These are phyloP conservation scores for Micropoecilia bifurca DNA, from an alignment of 2,797 vertebrate genomes.

Conservation along the genomic window DNA sequence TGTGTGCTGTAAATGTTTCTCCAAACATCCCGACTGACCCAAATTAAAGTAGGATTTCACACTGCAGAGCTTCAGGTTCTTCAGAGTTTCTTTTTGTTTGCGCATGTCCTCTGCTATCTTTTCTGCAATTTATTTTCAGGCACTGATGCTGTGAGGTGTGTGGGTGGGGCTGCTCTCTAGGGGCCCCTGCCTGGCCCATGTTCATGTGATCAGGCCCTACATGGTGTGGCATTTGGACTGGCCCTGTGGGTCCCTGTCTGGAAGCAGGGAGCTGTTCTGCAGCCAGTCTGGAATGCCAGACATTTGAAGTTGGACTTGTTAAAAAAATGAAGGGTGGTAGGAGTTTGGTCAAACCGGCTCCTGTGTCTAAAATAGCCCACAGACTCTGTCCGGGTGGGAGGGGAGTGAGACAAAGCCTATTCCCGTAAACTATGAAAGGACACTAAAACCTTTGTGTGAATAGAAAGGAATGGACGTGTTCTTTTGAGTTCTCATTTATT, in stretches of 20 bases:
- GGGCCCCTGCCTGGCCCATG: slow-evolving; percentile 61
- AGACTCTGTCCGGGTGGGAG: slow-evolving; percentile 59
- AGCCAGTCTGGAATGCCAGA: slow-evolving; percentile 85
- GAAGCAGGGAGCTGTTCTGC: slow-evolving; percentile 76
- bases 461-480: slow-evolving; percentile 32
- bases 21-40: slow-evolving; percentile 55
- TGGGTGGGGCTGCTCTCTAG: slow-evolving; percentile 66
- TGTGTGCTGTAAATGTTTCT: slow-evolving; percentile 59
- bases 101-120: slow-evolving; percentile 66
- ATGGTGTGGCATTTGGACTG: slow-evolving; percentile 85
- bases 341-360: slow-evolving; percentile 78
- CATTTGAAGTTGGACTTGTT: slow-evolving; percentile 84
- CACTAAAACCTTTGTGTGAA: slow-evolving; percentile 49
- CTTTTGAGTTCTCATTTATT: not conserved
- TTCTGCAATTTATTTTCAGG: slow-evolving; percentile 73
- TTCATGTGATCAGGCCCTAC: slow-evolving; percentile 84
- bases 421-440: slow-evolving; percentile 62
- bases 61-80: slow-evolving; percentile 38
- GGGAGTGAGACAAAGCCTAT: slow-evolving; percentile 66
- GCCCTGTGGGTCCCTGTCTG: slow-evolving; percentile 74
- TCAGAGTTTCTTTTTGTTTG: slow-evolving; percentile 40
- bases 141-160: slow-evolving; percentile 66
- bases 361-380: slow-evolving; percentile 77
- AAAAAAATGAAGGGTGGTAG: slow-evolving; percentile 78
- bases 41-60: slow-evolving; percentile 46